These are phyloP conservation scores for Rhingia rostrata DNA, from an alignment of 2,888 invertebrate genomes.

Conservation along the genomic window DNA sequence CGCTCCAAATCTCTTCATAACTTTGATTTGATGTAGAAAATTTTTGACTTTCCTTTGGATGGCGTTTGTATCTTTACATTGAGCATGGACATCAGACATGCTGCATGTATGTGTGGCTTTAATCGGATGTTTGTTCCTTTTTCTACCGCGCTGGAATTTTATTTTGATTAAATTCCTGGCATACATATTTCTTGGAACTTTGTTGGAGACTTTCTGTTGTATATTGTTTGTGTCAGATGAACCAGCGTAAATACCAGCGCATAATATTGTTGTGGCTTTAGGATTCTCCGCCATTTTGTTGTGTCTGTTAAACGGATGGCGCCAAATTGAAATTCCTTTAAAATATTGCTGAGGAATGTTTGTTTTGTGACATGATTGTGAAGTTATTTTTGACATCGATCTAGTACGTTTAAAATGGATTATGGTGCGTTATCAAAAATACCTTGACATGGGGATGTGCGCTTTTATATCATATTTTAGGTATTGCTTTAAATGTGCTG, in stretches of 20 bases:
- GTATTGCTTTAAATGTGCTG: too few relatives aligned
- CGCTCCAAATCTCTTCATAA: neutral
- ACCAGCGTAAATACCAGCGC: conserved; percentile 1
- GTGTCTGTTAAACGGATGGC: conserved; percentile 46
- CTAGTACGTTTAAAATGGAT: too few relatives aligned
- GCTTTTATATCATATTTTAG: too few relatives aligned
- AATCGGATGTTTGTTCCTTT: conserved; percentile 29
- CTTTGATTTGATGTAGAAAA: conserved; percentile 25
- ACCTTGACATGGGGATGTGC: too few relatives aligned
- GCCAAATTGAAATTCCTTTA: conserved; percentile 30
- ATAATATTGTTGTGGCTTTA: conserved; percentile 16
- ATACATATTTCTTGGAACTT: conserved; percentile 61
- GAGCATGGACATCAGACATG: conserved; percentile 11
- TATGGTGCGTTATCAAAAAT: too few relatives aligned
- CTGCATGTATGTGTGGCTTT: conserved; percentile 21
- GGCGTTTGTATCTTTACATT: conserved; percentile 24
- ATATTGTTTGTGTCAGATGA: conserved; percentile 34
- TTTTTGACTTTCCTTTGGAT: conserved; percentile 29
- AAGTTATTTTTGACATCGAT: too few relatives aligned
- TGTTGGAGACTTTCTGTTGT: conserved; percentile 42
- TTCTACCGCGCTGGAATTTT: conserved; percentile 40
- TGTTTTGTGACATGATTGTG: too few relatives aligned
- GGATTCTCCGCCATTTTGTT: conserved; percentile 54
- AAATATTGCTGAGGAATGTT: too few relatives aligned
- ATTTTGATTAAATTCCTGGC: conserved; percentile 64